Percentiles rank a stretch among this genome's conserved stretches.
Conservation (phyloP, 1,140 invertebrate genomes). For the Temnothorax longispinosus region DNA sequence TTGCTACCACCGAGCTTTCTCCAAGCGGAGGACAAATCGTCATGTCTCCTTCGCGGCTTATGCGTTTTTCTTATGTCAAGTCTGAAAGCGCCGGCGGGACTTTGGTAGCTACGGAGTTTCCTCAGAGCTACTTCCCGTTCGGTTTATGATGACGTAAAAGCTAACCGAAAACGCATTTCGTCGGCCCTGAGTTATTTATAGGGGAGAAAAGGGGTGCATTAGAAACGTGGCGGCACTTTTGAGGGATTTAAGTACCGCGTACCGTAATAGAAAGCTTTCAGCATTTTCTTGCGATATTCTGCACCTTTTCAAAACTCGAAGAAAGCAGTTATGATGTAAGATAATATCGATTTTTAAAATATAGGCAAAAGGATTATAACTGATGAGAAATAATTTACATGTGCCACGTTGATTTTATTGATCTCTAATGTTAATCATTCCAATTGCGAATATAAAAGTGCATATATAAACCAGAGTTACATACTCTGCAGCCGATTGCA, state of each 20-base stretch:
- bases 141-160: slow-evolving; percentile 55
- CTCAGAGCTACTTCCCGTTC: slow-evolving; percentile 38
- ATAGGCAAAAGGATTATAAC: not conserved
- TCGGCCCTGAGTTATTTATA: slow-evolving; percentile 46
- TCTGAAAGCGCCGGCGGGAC: not conserved
- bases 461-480: not conserved
- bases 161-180: slow-evolving; percentile 41
- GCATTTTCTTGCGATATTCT: slow-evolving; percentile 14
- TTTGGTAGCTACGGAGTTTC: slow-evolving; percentile 26
- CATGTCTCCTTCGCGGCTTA: slow-evolving; percentile 22
- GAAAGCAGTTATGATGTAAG: not conserved
- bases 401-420: not conserved
- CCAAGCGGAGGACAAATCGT: slow-evolving; percentile 46
- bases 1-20: slow-evolving; percentile 44
- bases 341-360: not conserved
- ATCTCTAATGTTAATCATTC: not conserved
- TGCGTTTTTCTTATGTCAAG: slow-evolving; percentile 40
- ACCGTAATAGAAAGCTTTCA: slow-evolving; percentile 21
- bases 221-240: slow-evolving; percentile 23
- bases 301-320: not conserved
- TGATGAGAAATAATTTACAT: not conserved
- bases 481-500: not conserved
- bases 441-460: not conserved
- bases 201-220: slow-evolving; percentile 21
- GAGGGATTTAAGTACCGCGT: slow-evolving; percentile 22